Evolutionary conservation across 2,888 invertebrate species (phyloP).

Genomic region (Mechanitis messenoides): DNA sequence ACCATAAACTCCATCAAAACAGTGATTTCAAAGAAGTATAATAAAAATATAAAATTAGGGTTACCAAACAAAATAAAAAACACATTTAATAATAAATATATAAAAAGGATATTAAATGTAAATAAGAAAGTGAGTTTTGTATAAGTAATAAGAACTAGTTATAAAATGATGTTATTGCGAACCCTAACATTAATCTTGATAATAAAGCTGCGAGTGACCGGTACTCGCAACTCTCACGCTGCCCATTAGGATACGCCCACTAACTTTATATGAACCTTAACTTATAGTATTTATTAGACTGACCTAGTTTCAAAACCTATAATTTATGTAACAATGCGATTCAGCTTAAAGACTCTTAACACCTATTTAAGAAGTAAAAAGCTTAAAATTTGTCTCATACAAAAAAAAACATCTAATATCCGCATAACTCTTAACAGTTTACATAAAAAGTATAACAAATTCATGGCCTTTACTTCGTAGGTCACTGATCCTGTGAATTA

Average conservation of each 20-base stretch:
- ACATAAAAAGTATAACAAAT: background rate
- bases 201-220: constrained; percentile 26
- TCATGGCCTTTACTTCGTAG: background rate
- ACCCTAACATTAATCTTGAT: constrained; percentile 31
- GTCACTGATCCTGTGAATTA: background rate
- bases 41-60: too few relatives aligned
- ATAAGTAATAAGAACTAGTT: too few relatives aligned
- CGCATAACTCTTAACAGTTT: background rate
- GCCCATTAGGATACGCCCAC: constrained; percentile 71
- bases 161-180: constrained; percentile 21
- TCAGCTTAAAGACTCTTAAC: background rate
- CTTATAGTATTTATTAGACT: constrained; percentile 54
- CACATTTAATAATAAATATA: too few relatives aligned
- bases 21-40: too few relatives aligned
- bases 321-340: constrained; percentile 28
- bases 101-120: too few relatives aligned
- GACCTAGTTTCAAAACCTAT: constrained; percentile 60
- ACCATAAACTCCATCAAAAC: too few relatives aligned
- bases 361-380: background rate
- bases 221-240: constrained; percentile 52
- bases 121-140: too few relatives aligned
- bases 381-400: background rate
- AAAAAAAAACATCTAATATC: background rate
- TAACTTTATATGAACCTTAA: constrained; percentile 55
- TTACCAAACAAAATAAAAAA: too few relatives aligned